Evolutionary conservation across 2,113 vertebrate species (phyloP).

Genomic region (Plectropomus leopardus): DNA sequence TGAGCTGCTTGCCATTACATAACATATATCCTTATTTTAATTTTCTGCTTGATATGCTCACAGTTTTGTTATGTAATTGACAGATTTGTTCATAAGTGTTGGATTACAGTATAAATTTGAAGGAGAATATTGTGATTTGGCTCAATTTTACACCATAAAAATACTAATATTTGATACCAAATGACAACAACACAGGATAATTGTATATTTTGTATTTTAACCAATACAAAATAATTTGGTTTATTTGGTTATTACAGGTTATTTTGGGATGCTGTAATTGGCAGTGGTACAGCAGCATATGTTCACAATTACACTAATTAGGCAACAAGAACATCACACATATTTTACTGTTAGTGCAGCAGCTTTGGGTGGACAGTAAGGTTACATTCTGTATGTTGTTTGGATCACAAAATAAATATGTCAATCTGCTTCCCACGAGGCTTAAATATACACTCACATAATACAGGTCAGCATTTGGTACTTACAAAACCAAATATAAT

Average conservation of each 20-base stretch:
- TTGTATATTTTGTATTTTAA: conserved; percentile 2
- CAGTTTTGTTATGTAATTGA: conserved; percentile 16
- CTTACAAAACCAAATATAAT: background rate
- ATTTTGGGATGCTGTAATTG: background rate
- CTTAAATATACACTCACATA: background rate
- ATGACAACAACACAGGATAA: background rate
- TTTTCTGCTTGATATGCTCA: conserved; percentile 12
- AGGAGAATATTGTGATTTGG: conserved; percentile 18
- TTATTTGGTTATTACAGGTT: background rate
- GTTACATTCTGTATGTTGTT: background rate
- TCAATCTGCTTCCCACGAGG: background rate
- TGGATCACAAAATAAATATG: background rate
- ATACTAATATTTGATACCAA: background rate
- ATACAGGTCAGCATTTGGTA: background rate
- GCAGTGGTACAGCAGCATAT: background rate
- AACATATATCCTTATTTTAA: background rate
- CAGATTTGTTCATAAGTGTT: conserved; percentile 40
- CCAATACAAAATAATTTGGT: background rate
- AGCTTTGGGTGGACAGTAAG: conserved; percentile 6
- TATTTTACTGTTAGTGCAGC: background rate
- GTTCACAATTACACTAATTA: background rate
- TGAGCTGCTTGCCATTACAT: background rate
- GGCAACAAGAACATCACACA: background rate
- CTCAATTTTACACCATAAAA: background rate
- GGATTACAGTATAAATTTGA: background rate